phyloP scores from a whole-genome alignment of 2,888 invertebrate genomes.

The Dasysyrphus albostriatus region DNA sequence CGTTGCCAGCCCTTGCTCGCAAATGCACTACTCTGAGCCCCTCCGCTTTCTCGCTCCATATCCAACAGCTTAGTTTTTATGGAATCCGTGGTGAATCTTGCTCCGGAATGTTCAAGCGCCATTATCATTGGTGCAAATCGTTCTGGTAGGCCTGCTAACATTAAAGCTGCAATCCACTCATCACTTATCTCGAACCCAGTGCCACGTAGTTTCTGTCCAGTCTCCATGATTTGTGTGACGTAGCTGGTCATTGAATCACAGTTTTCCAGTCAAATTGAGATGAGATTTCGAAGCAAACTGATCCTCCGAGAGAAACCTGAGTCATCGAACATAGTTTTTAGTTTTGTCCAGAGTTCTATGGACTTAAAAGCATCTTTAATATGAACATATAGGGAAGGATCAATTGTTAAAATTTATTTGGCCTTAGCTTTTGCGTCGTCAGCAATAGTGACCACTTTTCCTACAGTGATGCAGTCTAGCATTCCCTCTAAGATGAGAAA shows the following conservation, averaged over 20 bases:
- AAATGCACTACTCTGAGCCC: too few relatives aligned
- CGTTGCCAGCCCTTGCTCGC: conserved; percentile 22
- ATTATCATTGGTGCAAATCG: too few relatives aligned
- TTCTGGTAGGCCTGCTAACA: too few relatives aligned
- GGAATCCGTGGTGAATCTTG: too few relatives aligned
- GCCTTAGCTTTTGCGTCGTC: conserved; percentile 38
- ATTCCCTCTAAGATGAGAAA: conserved; percentile 45
- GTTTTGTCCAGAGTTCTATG: conserved; percentile 19
- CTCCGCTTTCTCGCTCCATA: too few relatives aligned
- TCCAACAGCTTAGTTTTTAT: too few relatives aligned
- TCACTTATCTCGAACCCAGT: not conserved
- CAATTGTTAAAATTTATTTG: conserved; percentile 52
- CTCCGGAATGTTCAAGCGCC: too few relatives aligned
- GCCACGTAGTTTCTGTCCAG: too few relatives aligned
- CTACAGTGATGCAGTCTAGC: conserved; percentile 26
- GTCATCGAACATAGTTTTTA: conserved; percentile 36
- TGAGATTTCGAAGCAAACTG: not conserved
- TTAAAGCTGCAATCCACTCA: not conserved
- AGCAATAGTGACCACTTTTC: not conserved
- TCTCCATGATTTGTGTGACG: not conserved
- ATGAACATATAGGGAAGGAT: too few relatives aligned
- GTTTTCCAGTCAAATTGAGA: not conserved
- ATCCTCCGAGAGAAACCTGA: conserved; percentile 15
- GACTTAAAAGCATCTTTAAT: conserved; percentile 36
- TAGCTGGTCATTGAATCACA: not conserved